Conservation (phyloP, 1,140 invertebrate genomes). For the Eciton burchellii region DNA sequence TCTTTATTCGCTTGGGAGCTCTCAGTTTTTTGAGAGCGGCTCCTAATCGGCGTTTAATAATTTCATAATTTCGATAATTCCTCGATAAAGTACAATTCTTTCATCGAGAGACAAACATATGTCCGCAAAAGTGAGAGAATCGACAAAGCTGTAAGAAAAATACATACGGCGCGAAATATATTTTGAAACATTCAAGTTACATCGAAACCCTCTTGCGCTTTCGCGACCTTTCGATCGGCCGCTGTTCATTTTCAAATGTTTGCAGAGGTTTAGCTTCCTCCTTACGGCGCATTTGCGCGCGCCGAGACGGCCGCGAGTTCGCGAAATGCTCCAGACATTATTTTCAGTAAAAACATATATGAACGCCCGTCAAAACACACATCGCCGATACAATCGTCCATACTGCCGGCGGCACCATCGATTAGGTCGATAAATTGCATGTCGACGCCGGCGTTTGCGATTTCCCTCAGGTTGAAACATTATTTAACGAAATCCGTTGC, state of each 20-base stretch:
- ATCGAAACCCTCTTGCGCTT: slow-evolving; percentile 43
- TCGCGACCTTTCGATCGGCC: slow-evolving; percentile 16
- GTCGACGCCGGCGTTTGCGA: slow-evolving; percentile 13
- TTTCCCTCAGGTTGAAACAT: slow-evolving; percentile 22
- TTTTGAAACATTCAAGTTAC: slow-evolving; percentile 47
- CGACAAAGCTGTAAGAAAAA: background rate
- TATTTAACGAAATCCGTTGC: slow-evolving; percentile 52
- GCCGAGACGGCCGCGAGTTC: slow-evolving; percentile 31
- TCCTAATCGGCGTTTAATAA: background rate
- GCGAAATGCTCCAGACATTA: slow-evolving; percentile 45
- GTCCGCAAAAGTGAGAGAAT: background rate
- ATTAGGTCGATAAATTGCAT: slow-evolving; percentile 51
- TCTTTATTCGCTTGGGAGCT: background rate
- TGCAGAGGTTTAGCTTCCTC: slow-evolving; percentile 32
- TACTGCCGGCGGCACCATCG: slow-evolving; percentile 44
- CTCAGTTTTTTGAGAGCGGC: background rate
- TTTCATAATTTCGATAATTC: slow-evolving; percentile 1
- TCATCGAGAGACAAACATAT: background rate
- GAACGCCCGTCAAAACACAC: slow-evolving; percentile 50
- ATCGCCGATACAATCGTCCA: slow-evolving; percentile 44
- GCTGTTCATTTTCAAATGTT: slow-evolving; percentile 54
- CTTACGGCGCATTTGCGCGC: slow-evolving; percentile 50
- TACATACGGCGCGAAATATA: slow-evolving; percentile 24
- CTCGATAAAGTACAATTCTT: slow-evolving; percentile 5
- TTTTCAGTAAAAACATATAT: slow-evolving; percentile 62